Evolutionary conservation across 37 sponge, comb jelly and placozoan species (phyloP).

Genomic region (Cliona cf. orientalis): DNA sequence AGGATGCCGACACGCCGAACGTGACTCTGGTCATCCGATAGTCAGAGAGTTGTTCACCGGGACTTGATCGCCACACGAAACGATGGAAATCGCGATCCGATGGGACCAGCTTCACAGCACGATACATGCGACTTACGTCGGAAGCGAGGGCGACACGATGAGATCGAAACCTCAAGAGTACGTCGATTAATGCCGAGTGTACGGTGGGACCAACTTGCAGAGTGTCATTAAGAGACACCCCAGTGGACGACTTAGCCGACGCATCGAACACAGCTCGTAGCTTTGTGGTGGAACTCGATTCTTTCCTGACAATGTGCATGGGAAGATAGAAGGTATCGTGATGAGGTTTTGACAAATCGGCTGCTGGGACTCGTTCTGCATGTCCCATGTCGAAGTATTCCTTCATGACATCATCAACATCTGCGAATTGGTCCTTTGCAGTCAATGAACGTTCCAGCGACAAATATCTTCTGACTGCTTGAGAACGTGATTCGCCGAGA

Average conservation of each 20-base stretch:
- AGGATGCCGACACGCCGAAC: conserved; percentile 20
- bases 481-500: conserved; percentile 29
- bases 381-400: conserved; percentile 25
- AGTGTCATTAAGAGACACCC: conserved; percentile 31
- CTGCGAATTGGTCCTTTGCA: conserved; percentile 14
- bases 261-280: conserved; percentile 35
- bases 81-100: conserved; percentile 10
- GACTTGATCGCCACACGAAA: conserved; percentile 14
- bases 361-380: conserved; percentile 27
- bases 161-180: conserved; percentile 24
- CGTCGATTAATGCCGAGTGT: conserved; percentile 21
- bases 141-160: conserved; percentile 35
- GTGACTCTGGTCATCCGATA: background rate
- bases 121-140: conserved; percentile 34
- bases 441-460: conserved; percentile 25
- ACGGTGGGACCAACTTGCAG: conserved; percentile 32
- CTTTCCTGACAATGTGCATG: conserved; percentile 44
- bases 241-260: conserved; percentile 25
- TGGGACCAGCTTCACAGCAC: conserved; percentile 5
- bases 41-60: background rate
- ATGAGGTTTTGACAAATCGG: conserved; percentile 16
- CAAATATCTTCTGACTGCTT: conserved; percentile 20
- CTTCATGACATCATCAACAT: conserved; percentile 17
- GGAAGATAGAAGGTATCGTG: conserved; percentile 29
- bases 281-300: conserved; percentile 41